phyloP scores from a whole-genome alignment of 2,888 invertebrate species.

The Tethea ocularis region DNA sequence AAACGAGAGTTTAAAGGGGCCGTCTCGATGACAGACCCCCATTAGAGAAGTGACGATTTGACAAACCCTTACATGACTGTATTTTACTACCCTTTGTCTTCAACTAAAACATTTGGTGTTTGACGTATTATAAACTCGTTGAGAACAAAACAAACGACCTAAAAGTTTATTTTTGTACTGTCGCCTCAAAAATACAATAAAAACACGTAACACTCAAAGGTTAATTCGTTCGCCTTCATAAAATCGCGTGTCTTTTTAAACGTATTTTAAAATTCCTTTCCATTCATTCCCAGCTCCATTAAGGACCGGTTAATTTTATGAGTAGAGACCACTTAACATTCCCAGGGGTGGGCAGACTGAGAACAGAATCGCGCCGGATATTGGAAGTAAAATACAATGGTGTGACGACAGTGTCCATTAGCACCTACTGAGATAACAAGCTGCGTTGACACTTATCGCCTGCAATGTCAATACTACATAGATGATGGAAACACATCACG shows the following conservation, averaged over 20 bases:
- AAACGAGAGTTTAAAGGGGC: conserved; percentile 75
- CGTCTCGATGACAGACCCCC: conserved; percentile 72
- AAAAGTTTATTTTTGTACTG: conserved; percentile 16
- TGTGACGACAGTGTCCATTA: conserved; percentile 62
- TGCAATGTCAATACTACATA: conserved; percentile 47
- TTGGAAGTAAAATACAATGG: conserved; percentile 62
- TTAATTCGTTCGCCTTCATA: conserved; percentile 36
- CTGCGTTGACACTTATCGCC: conserved; percentile 52
- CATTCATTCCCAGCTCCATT: conserved; percentile 57
- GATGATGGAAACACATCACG: conserved; percentile 42
- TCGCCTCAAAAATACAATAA: conserved; percentile 14
- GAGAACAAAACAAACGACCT: neutral
- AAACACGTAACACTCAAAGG: conserved; percentile 15
- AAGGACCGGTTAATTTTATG: conserved; percentile 66
- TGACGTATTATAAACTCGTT: conserved; percentile 47
- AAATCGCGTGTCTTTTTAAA: conserved; percentile 46
- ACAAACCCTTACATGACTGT: conserved; percentile 62
- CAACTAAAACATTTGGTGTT: conserved; percentile 60
- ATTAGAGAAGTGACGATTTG: conserved; percentile 77
- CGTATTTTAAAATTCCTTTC: conserved; percentile 63
- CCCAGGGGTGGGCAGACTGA: conserved; percentile 47
- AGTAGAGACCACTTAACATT: conserved; percentile 63
- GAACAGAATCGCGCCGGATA: conserved; percentile 64
- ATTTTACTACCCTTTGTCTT: conserved; percentile 50
- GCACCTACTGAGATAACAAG: conserved; percentile 61